Conservation (phyloP, 2,797 vertebrate species). For the Spatula clypeata region DNA sequence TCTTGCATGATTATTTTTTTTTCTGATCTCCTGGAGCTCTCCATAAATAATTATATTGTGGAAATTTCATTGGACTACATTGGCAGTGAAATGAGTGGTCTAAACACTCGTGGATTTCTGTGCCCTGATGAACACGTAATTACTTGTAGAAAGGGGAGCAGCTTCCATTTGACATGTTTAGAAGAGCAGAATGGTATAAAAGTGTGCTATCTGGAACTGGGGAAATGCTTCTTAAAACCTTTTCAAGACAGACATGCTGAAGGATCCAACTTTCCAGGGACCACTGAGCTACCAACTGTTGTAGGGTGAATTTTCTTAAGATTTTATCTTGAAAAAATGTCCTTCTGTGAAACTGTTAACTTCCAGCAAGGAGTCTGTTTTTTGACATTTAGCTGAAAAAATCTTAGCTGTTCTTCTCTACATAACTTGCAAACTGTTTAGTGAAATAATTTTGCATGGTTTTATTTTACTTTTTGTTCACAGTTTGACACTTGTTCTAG, state of each 20-base stretch:
- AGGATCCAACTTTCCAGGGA: neutral
- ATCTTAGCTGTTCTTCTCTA: constrained; percentile 1
- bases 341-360: neutral
- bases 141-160: neutral
- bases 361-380: neutral
- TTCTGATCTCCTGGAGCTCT: neutral
- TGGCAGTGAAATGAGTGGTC: neutral
- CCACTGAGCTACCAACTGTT: neutral
- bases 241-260: neutral
- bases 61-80: neutral
- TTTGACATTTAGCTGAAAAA: constrained; percentile 35
- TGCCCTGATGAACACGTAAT: neutral
- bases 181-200: neutral
- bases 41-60: neutral
- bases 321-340: neutral
- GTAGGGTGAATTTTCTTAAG: neutral
- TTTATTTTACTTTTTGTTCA: constrained; percentile 18
- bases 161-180: neutral
- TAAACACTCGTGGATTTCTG: neutral
- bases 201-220: neutral
- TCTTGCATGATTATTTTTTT: neutral
- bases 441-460: neutral
- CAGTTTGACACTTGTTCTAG: neutral
- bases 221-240: neutral
- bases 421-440: neutral